Evolutionary conservation across 2,797 vertebrate genomes (phyloP), one percentile per base, ranked within the genome.

Genomic region (Periophthalmus magnuspinnatus): DNA sequence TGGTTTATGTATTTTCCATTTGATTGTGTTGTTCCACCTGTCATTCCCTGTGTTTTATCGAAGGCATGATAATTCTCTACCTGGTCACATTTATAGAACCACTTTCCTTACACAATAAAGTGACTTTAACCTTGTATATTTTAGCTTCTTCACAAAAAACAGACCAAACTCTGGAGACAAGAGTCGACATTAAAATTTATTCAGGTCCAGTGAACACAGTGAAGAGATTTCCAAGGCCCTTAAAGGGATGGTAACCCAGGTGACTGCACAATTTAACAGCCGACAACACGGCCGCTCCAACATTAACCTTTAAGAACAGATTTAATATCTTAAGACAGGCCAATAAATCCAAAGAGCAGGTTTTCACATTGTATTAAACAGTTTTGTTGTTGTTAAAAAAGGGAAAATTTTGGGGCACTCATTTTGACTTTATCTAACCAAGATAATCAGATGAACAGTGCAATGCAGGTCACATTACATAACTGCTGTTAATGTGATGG

Each of bases 261-360:
- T 50, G 63, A 65, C 63, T 65, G 63, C 63, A 65, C 63, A 50
- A n/a, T 65, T 65, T 65, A 33, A 24, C 61, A 50, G 62, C 62
- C 6, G 13, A 24, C 61, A 64, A 45, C 62, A 50, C 38, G 6
- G 61, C 8, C 22, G 21, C 61, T 47, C 61, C 61, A 6, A 47
- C 63, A 65, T 65, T 65, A 50, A 65, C 63, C 63, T 64, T 65
- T 65, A 65, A 65, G 47, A 47, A 65, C 28, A 67, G 65, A 45
- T 41, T 28, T 61, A 54, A 63, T 21, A 62, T 60, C 24, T 33
- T 47, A 33, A n/a, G 28, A 36, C 41, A 28, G 41, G 62, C 41
- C 41, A 28, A 64, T 64, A 28, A 47, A 64, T 64, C 21, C 62
- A 17, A 28, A 47, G 21, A 1, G 38, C 32, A 36, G 33, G 32